Evolutionary conservation across 2,113 vertebrate genomes (phyloP).

Genomic region (Odobenus rosmarus): DNA sequence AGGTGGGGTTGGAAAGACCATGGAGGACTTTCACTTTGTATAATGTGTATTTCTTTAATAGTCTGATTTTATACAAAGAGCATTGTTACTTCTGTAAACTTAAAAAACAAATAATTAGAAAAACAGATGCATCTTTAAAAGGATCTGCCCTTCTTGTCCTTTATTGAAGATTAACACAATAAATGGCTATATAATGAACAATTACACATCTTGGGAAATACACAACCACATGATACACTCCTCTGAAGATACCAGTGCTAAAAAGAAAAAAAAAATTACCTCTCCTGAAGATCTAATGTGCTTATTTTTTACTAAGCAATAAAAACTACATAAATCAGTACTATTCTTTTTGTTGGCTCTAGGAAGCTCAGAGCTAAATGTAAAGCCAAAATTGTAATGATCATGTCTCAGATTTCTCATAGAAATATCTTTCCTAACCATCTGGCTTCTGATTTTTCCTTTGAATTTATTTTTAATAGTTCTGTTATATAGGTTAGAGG

Average conservation of each 20-base stretch:
- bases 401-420: background rate
- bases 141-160: background rate
- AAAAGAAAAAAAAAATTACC: background rate
- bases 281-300: background rate
- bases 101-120: constrained; percentile 20
- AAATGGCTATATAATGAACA: constrained; percentile 38
- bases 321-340: constrained; percentile 22
- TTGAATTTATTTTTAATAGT: constrained; percentile 47
- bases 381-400: constrained; percentile 41
- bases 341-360: constrained; percentile 6
- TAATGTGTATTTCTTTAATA: constrained; percentile 1
- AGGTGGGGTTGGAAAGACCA: background rate
- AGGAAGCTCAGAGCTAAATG: constrained; percentile 38
- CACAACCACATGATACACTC: background rate
- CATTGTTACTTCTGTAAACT: background rate
- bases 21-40: background rate
- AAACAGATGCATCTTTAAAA: background rate
- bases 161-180: background rate
- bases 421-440: constrained; percentile 36
- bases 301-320: background rate
- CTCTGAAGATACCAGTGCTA: background rate
- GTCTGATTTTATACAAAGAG: constrained; percentile 34
- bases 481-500: constrained; percentile 7
- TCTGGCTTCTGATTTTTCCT: constrained; percentile 8
- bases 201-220: constrained; percentile 34